Percentiles rank a stretch among this genome's conserved stretches.
Conservation (phyloP, 2,797 vertebrate species). For the Phoeniculus purpureus region DNA sequence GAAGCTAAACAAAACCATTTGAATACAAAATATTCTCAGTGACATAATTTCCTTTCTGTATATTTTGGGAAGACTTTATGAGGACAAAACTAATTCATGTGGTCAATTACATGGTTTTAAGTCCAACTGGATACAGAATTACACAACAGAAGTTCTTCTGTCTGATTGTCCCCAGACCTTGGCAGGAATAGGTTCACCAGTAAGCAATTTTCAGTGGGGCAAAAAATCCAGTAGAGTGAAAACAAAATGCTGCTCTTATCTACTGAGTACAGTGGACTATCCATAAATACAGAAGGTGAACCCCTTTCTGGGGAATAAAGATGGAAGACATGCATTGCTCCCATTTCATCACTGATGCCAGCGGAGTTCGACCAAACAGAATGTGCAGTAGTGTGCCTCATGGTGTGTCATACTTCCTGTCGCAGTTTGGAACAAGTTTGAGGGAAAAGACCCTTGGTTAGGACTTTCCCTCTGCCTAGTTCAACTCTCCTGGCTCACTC, state of each 20-base stretch:
- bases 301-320: background rate
- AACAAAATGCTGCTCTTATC: conserved; percentile 13
- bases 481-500: no score
- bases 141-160: conserved; percentile 66
- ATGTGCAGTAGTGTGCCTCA: background rate
- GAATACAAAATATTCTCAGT: conserved; percentile 55
- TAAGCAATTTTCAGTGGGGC: conserved; percentile 38
- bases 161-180: conserved; percentile 74
- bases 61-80: conserved; percentile 68
- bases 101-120: conserved; percentile 62
- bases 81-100: conserved; percentile 70
- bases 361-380: background rate
- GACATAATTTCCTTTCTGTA: conserved; percentile 67
- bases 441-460: no score
- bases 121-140: conserved; percentile 58
- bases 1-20: conserved; percentile 64
- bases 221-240: conserved; percentile 43
- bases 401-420: background rate
- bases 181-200: conserved; percentile 53
- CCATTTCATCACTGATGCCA: background rate
- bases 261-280: background rate
- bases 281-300: background rate
- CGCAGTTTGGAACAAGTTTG: no score
- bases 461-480: no score
- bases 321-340: background rate